Percentiles rank a stretch among this genome's conserved stretches.
phyloP scores from a whole-genome alignment of 1,140 invertebrate species.

The Lethrus apterus region DNA sequence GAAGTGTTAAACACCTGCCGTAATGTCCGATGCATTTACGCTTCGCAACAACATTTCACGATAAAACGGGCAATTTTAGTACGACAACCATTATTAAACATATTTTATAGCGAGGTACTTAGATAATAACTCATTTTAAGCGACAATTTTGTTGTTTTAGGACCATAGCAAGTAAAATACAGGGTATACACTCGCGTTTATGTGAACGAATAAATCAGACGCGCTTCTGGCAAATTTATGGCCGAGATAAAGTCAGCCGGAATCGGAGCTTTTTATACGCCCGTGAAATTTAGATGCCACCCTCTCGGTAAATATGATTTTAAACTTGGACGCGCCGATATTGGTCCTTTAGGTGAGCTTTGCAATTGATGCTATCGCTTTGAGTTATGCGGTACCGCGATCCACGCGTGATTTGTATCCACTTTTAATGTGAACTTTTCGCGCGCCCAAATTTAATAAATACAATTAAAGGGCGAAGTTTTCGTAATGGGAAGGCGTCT shows the following conservation, averaged over 20 bases:
- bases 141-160: slow-evolving; percentile 24
- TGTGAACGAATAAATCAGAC: slow-evolving; percentile 42
- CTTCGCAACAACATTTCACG: too few relatives aligned
- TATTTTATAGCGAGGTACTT: slow-evolving; percentile 9
- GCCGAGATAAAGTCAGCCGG: slow-evolving; percentile 42
- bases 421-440: too few relatives aligned
- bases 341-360: slow-evolving; percentile 33
- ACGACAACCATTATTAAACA: slow-evolving; percentile 9
- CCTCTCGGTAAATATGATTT: slow-evolving; percentile 39
- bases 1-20: too few relatives aligned
- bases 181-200: slow-evolving; percentile 34
- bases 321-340: slow-evolving; percentile 36
- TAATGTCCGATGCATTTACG: too few relatives aligned
- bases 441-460: too few relatives aligned
- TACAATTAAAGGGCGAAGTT: too few relatives aligned
- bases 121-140: slow-evolving; percentile 12
- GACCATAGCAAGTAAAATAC: slow-evolving; percentile 14
- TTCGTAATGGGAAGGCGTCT: too few relatives aligned
- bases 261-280: slow-evolving; percentile 41
- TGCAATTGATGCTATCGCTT: slow-evolving; percentile 9
- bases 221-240: slow-evolving; percentile 44
- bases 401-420: slow-evolving; percentile 13
- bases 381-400: slow-evolving; percentile 15
- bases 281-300: slow-evolving; percentile 43
- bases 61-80: too few relatives aligned